Evolutionary conservation across 1,140 invertebrate genomes (phyloP).

Genomic region (Dendroctonus valens): DNA sequence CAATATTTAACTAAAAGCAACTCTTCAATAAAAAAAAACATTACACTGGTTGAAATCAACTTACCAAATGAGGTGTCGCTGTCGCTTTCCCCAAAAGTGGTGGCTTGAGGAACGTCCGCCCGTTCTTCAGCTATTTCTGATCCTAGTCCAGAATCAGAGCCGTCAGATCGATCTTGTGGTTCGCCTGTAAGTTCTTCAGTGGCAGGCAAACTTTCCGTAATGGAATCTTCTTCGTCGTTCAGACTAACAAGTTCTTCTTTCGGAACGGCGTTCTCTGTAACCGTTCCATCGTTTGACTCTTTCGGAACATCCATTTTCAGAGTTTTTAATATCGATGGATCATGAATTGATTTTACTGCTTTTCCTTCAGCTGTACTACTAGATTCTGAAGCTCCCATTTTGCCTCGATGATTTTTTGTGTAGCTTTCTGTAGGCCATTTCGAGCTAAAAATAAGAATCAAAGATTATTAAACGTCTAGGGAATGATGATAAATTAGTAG

Average conservation of each 20-base stretch:
- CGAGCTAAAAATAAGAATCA: conserved; percentile 12
- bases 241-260: conserved; percentile 20
- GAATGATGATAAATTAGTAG: too few relatives aligned
- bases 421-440: conserved; percentile 25
- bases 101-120: conserved; percentile 48
- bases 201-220: conserved; percentile 48
- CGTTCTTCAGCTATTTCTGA: conserved; percentile 52
- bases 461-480: neutral
- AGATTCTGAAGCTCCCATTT: conserved; percentile 18
- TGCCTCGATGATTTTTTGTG: conserved; percentile 14
- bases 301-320: conserved; percentile 16
- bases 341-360: conserved; percentile 18
- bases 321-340: neutral
- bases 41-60: neutral
- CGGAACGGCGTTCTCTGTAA: neutral
- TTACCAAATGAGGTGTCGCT: conserved; percentile 54
- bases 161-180: conserved; percentile 63
- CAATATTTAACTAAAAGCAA: too few relatives aligned
- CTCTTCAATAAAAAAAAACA: neutral
- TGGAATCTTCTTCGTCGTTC: conserved; percentile 47
- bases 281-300: conserved; percentile 16
- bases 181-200: conserved; percentile 45
- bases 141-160: conserved; percentile 74
- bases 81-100: conserved; percentile 52
- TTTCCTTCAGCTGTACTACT: neutral